These are phyloP conservation scores for Botia kubotai DNA, from an alignment of 2,797 vertebrate genomes.

Conservation along the genomic window DNA sequence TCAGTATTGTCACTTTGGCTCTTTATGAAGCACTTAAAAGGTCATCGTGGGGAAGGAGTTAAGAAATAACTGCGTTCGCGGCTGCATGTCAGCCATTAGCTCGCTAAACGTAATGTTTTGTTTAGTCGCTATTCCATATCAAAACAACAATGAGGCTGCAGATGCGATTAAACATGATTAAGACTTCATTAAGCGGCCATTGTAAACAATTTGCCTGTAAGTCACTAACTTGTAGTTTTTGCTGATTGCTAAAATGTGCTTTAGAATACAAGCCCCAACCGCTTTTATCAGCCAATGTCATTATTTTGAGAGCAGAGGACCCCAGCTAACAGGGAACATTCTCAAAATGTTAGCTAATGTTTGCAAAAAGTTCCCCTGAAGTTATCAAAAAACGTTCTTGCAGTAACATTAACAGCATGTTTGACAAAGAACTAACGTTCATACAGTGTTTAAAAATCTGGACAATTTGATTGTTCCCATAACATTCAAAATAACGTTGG, in stretches of 20 bases:
- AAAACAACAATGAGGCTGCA: conserved; percentile 39
- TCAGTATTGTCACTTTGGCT: conserved; percentile 75
- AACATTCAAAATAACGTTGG: too few relatives aligned
- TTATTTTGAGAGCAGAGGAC: conserved; percentile 56
- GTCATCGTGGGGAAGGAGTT: conserved; percentile 53
- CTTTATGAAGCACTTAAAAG: conserved; percentile 81
- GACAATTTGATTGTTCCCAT: too few relatives aligned
- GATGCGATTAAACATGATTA: conserved; percentile 44
- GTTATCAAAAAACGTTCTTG: too few relatives aligned
- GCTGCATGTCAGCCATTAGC: conserved; percentile 28
- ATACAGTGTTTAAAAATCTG: too few relatives aligned
- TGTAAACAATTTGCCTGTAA: conserved; percentile 48
- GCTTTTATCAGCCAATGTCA: conserved; percentile 61
- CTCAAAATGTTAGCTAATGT: too few relatives aligned
- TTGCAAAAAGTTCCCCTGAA: too few relatives aligned
- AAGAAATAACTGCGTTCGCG: conserved; percentile 31
- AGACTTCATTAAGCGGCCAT: conserved; percentile 34
- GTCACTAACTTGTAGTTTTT: conserved; percentile 42
- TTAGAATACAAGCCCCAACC: conserved; percentile 60
- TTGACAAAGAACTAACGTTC: too few relatives aligned
- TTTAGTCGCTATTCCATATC: conserved; percentile 32
- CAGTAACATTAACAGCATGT: too few relatives aligned
- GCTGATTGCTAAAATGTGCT: conserved; percentile 49
- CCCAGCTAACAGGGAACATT: background rate
- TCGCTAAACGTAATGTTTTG: conserved; percentile 31